Evolutionary conservation across 2,888 invertebrate genomes (phyloP).

Genomic region (Lithophane socia): DNA sequence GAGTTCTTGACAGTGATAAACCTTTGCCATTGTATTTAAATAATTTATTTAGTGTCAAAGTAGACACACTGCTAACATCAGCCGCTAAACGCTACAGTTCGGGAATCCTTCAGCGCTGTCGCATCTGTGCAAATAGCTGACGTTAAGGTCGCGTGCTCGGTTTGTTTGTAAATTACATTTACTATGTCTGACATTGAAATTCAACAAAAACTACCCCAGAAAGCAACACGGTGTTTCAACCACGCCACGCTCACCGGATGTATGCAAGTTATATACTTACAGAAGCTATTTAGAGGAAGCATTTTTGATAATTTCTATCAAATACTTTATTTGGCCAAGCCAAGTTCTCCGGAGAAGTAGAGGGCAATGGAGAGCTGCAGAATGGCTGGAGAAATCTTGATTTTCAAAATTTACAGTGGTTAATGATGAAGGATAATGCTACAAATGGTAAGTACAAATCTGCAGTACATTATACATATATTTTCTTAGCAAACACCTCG

Average conservation of each 20-base stretch:
- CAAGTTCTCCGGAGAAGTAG: too few species aligned
- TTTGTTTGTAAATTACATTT: constrained; percentile 22
- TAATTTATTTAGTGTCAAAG: background rate
- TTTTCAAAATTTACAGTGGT: too few species aligned
- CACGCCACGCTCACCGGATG: too few species aligned
- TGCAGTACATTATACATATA: background rate
- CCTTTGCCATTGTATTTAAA: background rate
- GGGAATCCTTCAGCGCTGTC: constrained; percentile 36
- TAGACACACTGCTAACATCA: background rate
- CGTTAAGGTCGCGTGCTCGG: constrained; percentile 50
- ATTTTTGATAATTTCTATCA: too few species aligned
- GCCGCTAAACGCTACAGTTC: background rate
- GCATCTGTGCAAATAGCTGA: constrained; percentile 49
- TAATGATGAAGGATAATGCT: too few species aligned
- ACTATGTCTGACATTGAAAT: background rate
- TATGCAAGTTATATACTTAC: too few species aligned
- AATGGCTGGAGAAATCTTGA: too few species aligned
- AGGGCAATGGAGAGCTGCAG: too few species aligned
- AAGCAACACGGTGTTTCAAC: too few species aligned
- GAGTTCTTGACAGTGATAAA: background rate
- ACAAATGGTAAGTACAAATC: background rate
- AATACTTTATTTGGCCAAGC: too few species aligned
- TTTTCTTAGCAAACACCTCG: background rate
- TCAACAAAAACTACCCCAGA: background rate
- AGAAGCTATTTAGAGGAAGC: too few species aligned